Conservation (phyloP, 1,140 invertebrate species). For the Homalodisca vitripennis region DNA sequence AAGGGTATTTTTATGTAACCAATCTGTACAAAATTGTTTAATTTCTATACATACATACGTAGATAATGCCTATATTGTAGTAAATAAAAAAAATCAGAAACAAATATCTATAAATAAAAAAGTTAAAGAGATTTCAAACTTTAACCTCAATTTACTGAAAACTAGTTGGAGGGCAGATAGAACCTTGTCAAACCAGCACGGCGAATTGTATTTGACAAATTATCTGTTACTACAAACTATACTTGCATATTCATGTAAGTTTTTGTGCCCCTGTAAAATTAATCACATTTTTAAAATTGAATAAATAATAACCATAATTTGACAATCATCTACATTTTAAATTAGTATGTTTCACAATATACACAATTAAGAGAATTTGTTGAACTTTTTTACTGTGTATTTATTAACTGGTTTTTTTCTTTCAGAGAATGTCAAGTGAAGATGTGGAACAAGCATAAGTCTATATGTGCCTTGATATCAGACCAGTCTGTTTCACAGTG, state of each 20-base stretch:
- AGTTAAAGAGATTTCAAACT: too few relatives aligned
- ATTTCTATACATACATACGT: too few relatives aligned
- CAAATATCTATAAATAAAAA: too few relatives aligned
- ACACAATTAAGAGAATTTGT: background rate
- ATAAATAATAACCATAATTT: background rate
- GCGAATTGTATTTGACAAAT: too few relatives aligned
- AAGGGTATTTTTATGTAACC: too few relatives aligned
- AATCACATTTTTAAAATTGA: background rate
- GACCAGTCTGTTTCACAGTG: too few relatives aligned
- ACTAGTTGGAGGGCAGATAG: too few relatives aligned
- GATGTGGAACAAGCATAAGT: slow-evolving; percentile 56
- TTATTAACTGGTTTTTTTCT: slow-evolving; percentile 27
- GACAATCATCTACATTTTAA: background rate
- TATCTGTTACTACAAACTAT: background rate
- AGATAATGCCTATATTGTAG: too few relatives aligned
- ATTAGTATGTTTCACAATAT: background rate
- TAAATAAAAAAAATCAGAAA: too few relatives aligned
- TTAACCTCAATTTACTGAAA: too few relatives aligned
- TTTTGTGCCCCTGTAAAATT: background rate
- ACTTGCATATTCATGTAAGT: background rate
- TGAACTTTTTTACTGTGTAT: background rate
- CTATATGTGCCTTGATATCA: background rate
- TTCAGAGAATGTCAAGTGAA: slow-evolving; percentile 57
- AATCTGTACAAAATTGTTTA: too few relatives aligned
- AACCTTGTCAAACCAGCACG: too few relatives aligned